These are phyloP conservation scores for Conopomorpha cramerella DNA, from an alignment of 1,140 invertebrate species.

Conservation along the genomic window DNA sequence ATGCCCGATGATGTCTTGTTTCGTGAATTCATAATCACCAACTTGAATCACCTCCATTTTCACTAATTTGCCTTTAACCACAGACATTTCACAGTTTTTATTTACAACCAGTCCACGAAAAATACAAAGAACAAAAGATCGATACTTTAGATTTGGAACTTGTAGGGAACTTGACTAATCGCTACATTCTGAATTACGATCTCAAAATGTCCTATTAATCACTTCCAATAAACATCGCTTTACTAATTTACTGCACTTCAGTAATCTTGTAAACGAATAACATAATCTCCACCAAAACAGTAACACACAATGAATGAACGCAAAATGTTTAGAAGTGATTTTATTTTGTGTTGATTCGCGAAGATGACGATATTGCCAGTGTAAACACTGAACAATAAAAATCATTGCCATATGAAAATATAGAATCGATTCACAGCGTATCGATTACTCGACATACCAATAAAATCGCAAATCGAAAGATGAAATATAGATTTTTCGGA, in stretches of 20 bases:
- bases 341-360: slow-evolving; percentile 56
- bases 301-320: slow-evolving; percentile 48
- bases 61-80: slow-evolving; percentile 51
- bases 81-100: slow-evolving; percentile 46
- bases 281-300: slow-evolving; percentile 40
- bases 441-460: too few species aligned
- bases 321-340: slow-evolving; percentile 53
- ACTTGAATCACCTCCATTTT: slow-evolving; percentile 83
- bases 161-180: slow-evolving; percentile 48
- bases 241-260: slow-evolving; percentile 22
- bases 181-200: slow-evolving; percentile 47
- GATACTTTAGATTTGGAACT: slow-evolving; percentile 32
- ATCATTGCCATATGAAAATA: too few species aligned
- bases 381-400: too few species aligned
- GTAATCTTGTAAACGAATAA: slow-evolving; percentile 15
- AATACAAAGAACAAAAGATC: slow-evolving; percentile 37
- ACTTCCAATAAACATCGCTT: slow-evolving; percentile 36
- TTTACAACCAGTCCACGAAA: slow-evolving; percentile 29
- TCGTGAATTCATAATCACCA: slow-evolving; percentile 96
- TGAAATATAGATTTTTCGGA: too few species aligned
- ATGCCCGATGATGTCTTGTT: slow-evolving; percentile 96
- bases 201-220: slow-evolving; percentile 31
- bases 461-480: too few species aligned
- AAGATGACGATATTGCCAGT: slow-evolving; percentile 22
- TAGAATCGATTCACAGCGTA: too few species aligned